Base-by-base conservation (phyloP, 1,140 invertebrate species). In the Megalopta genalis region DNA sequence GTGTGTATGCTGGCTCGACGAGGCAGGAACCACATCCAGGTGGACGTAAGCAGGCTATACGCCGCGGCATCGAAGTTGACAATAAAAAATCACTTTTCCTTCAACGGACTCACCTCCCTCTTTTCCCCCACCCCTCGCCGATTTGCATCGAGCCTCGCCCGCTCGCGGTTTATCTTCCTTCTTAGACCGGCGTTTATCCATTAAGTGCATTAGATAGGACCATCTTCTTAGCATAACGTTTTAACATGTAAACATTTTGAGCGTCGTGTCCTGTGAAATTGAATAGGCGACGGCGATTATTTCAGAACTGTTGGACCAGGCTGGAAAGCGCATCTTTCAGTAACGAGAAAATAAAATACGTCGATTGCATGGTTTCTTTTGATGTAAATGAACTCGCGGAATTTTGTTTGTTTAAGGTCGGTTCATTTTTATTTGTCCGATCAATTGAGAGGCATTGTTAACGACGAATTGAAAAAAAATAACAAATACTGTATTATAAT, bases 21-120 rank as follows among this genome's bases (percentile, higher is more conserved):
- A 82, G 75, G 66, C 46, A n/a, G 62, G 83, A 86, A 82, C 83
- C 84, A 80, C 79, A 65, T 85, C 70, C 76, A 71, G 72, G 77
- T 87, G 86, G 75, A 88, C 87, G 87, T 89, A 89, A 89, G 86
- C 85, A 83, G 81, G 72, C 66, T 80, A 75, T 63, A 21, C 16
- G 23, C 27, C n/a, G 18, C 27, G 32, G 74, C 76, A 81, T 85
- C 46, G 25, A 64, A 77, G 63, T 76, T 83, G 76, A 83, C 83
- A 80, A 87, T 87, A 87, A 88, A 86, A 78, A 81, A 87, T 86
- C 81, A 85, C 83, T 69, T 39, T 74, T 57, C 42, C 54, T n/a
- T n/a, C 54, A 0, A 18, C 54, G 54, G 18, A 1, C 21, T 0
- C 57, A 21, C 42, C 23, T 25, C 27, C 52, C 18, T 46, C 57